Evolutionary conservation across 1,140 invertebrate genomes (phyloP), one percentile per base, ranked within the genome.

Genomic region (Monomorium pharaonis): DNA sequence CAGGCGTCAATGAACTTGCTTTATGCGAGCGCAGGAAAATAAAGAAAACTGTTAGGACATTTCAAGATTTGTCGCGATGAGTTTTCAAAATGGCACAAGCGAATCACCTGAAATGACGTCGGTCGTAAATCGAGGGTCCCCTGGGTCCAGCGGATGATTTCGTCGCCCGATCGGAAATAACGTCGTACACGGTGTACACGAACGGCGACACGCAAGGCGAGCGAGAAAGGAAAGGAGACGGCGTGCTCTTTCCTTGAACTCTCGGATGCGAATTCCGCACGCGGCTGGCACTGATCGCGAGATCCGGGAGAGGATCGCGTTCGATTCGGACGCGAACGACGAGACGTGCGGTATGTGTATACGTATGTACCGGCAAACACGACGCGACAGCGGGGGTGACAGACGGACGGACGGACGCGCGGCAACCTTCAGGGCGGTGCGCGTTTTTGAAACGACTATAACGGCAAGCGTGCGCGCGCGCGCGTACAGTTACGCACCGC

Each of bases 321-420:
- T 2, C 37, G 44, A 76, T 69, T 84, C 67, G 75, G 70, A 72
- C 62, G 86, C 37, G 12, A 2, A 27, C 33, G 30, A 33, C 62
- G 51, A 5, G 33, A 67, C 51, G 21, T 30, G 49, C 44, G n/a
- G n/a, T n/a, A n/a, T n/a, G n/a, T n/a, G n/a, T n/a, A n/a, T n/a
- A n/a, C n/a, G n/a, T n/a, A n/a, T n/a, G 37, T 56, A 24, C 70
- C 70, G 70, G 70, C 33, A 49, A 67, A 67, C 18, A 56, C 33
- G 10, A 37, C 33, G 51, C 51, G 49, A 37, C 21, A 30, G 54
- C 63, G 24, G 30, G 62, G n/a, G 72, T 24, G 56, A 81, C 54
- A n/a, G n/a, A n/a, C n/a, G n/a, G n/a, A n/a, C 12, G 49, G 47
- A 60, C 69, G 51, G 65, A 88, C 75, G 74, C 74, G 74, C 69